Percentiles rank a stretch among this genome's conserved stretches.
These are phyloP conservation scores for Stenurella melanura DNA, from an alignment of 2,888 invertebrate genomes.

Conservation along the genomic window DNA sequence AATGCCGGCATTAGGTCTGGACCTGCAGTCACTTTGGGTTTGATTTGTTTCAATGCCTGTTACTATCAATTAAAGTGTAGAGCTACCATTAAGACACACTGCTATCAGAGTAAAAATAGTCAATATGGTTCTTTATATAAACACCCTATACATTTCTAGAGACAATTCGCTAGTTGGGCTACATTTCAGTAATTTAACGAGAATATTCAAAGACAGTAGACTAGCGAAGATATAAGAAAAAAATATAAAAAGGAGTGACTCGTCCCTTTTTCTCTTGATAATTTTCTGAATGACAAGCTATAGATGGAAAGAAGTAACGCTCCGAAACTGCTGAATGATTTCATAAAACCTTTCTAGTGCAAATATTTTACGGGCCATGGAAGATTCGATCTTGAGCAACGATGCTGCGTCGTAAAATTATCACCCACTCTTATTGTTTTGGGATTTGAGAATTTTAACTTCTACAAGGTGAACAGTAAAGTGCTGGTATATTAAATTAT, in stretches of 20 bases:
- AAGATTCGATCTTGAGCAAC: conserved; percentile 36
- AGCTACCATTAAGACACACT: too few relatives aligned
- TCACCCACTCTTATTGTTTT: conserved; percentile 34
- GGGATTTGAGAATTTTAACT: conserved; percentile 11
- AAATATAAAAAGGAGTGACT: conserved; percentile 22
- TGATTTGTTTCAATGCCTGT: too few relatives aligned
- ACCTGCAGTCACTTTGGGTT: too few relatives aligned
- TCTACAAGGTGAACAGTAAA: background rate
- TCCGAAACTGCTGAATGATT: conserved; percentile 35
- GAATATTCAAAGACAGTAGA: conserved; percentile 14
- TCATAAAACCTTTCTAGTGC: conserved; percentile 35
- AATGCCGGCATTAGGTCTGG: too few relatives aligned
- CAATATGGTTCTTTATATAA: too few relatives aligned
- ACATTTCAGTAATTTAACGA: conserved; percentile 7
- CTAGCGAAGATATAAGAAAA: conserved; percentile 10
- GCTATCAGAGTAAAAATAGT: too few relatives aligned
- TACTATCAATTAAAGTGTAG: too few relatives aligned
- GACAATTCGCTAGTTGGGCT: background rate
- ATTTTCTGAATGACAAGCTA: conserved; percentile 35
- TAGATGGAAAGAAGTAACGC: conserved; percentile 29
- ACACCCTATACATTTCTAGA: background rate
- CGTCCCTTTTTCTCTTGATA: conserved; percentile 30
- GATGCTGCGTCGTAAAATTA: conserved; percentile 36
- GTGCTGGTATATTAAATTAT: background rate
- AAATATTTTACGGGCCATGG: conserved; percentile 37